These are phyloP conservation scores for Dipodomys spectabilis DNA, from an alignment of 2,113 vertebrate species.

Conservation along the genomic window DNA sequence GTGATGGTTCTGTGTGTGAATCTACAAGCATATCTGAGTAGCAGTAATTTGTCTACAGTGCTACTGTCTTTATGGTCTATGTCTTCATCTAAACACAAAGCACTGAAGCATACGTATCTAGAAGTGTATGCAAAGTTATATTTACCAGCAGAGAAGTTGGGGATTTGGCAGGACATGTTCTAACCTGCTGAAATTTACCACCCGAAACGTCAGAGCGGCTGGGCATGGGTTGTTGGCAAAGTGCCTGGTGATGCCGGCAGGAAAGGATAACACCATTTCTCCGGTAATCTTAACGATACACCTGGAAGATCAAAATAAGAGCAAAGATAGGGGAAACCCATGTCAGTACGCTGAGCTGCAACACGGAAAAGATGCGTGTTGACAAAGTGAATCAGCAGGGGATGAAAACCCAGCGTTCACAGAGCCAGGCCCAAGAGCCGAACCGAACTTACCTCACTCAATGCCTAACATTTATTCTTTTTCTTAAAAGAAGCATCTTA, in stretches of 20 bases:
- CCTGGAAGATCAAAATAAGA: slow-evolving; percentile 82
- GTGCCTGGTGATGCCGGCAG: slow-evolving; percentile 97
- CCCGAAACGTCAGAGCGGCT: slow-evolving; percentile 94
- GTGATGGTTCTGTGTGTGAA: not conserved
- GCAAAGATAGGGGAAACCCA: slow-evolving; percentile 3
- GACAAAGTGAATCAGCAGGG: not conserved
- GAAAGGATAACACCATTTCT: slow-evolving; percentile 98
- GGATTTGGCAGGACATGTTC: slow-evolving; percentile 98
- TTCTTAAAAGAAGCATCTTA: not conserved
- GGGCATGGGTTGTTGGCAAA: slow-evolving; percentile 95
- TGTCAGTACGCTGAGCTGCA: not conserved
- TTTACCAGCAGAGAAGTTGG: slow-evolving; percentile 98
- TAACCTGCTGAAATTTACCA: slow-evolving; percentile 94
- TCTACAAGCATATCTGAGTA: not conserved
- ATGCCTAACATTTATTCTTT: not conserved
- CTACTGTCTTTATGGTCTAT: not conserved
- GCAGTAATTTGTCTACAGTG: not conserved
- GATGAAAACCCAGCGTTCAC: not conserved
- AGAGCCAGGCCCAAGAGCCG: not conserved
- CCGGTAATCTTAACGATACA: slow-evolving; percentile 98
- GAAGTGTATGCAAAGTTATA: slow-evolving; percentile 69
- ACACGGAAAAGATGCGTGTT: not conserved
- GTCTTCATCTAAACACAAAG: not conserved
- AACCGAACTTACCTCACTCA: not conserved
- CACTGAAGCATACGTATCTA: not conserved